These are phyloP conservation scores for Diachasma alloeum DNA, from an alignment of 1,140 invertebrate species.

Conservation along the genomic window DNA sequence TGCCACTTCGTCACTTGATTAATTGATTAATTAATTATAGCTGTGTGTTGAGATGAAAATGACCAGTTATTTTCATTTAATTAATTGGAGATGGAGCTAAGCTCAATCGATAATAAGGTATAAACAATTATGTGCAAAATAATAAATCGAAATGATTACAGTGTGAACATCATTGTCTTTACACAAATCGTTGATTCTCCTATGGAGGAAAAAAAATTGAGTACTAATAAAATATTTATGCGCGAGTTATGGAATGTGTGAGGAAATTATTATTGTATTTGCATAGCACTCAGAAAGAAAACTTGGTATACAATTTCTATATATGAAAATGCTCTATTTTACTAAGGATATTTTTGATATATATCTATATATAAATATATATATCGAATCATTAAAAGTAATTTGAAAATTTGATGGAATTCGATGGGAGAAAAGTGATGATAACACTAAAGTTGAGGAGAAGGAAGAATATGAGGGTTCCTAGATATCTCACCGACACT, in stretches of 20 bases:
- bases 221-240: background rate
- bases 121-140: background rate
- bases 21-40: background rate
- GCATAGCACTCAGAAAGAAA: slow-evolving; percentile 51
- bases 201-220: background rate
- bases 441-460: background rate
- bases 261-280: slow-evolving; percentile 48
- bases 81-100: background rate
- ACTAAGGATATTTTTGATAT: slow-evolving; percentile 66
- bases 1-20: no score
- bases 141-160: background rate
- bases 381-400: slow-evolving; percentile 51
- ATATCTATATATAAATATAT: slow-evolving; percentile 60
- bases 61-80: background rate
- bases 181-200: background rate
- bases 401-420: background rate
- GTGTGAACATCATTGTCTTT: background rate
- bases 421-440: background rate
- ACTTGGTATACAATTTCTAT: slow-evolving; percentile 49
- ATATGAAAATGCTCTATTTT: slow-evolving; percentile 63
- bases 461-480: background rate
- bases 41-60: background rate
- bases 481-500: background rate
- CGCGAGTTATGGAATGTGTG: slow-evolving; percentile 28
- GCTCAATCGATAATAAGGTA: background rate